phyloP scores from a whole-genome alignment of 2,797 vertebrate species.

The Protosalanx chinensis region DNA sequence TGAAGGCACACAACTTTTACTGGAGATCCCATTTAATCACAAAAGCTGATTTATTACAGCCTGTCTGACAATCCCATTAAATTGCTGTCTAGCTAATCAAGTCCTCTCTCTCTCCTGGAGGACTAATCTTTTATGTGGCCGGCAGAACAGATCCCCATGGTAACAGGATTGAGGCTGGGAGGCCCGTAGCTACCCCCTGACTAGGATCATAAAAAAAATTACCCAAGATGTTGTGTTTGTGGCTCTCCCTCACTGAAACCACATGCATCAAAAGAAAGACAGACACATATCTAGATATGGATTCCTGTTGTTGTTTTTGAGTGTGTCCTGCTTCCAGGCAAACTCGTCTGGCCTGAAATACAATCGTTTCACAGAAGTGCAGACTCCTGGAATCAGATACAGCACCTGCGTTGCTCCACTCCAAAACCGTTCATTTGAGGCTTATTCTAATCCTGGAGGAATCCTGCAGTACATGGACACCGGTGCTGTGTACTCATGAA shows the following conservation, averaged over 20 bases:
- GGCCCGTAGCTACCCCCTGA: constrained; percentile 22
- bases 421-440: neutral
- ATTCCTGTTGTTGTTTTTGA: constrained; percentile 10
- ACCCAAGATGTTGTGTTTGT: constrained; percentile 34
- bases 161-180: constrained; percentile 74
- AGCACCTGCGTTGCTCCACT: neutral
- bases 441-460: constrained; percentile 3
- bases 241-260: constrained; percentile 17
- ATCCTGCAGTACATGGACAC: neutral
- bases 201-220: constrained; percentile 48
- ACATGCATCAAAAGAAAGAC: constrained; percentile 28
- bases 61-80: constrained; percentile 83
- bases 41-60: constrained; percentile 84
- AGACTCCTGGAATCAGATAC: neutral
- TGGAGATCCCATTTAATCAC: constrained; percentile 83
- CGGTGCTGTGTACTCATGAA: neutral
- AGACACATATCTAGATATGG: neutral
- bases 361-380: neutral
- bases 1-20: constrained; percentile 76
- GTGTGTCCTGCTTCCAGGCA: neutral
- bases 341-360: neutral
- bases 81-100: constrained; percentile 85
- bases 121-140: constrained; percentile 79
- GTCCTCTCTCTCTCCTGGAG: constrained; percentile 78
- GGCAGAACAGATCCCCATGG: constrained; percentile 71